These are phyloP conservation scores for Hydrozoanthus tunicans DNA, from an alignment of 64 coral and sea anemone species.

Conservation along the genomic window DNA sequence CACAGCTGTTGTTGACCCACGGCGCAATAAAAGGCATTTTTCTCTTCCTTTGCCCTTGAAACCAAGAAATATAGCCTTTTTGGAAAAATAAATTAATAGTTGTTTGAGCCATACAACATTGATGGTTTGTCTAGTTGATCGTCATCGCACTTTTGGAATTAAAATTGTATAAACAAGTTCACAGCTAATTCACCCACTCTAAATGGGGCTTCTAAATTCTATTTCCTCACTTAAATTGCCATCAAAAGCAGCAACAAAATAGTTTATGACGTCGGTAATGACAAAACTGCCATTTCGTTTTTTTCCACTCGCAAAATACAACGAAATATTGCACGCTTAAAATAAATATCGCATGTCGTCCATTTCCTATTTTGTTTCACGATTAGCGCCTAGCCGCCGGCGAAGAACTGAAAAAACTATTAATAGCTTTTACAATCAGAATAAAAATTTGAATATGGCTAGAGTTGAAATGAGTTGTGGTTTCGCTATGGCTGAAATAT, in stretches of 20 bases:
- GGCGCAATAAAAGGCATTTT: constrained; percentile 1
- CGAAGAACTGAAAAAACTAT: constrained; percentile 27
- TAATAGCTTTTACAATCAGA: constrained; percentile 56
- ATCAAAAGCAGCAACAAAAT: too few species aligned
- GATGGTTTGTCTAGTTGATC: background rate
- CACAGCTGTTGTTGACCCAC: background rate
- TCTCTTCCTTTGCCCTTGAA: background rate
- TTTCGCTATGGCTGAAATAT: constrained; percentile 28
- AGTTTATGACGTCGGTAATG: background rate
- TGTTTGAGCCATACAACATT: background rate
- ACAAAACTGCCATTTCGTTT: background rate
- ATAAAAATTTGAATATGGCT: constrained; percentile 48
- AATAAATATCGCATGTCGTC: constrained; percentile 50
- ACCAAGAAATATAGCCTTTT: background rate
- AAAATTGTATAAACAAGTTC: constrained; percentile 43
- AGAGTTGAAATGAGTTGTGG: background rate
- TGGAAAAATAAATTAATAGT: background rate
- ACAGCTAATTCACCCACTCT: constrained; percentile 30
- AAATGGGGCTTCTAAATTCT: constrained; percentile 25
- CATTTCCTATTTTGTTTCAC: constrained; percentile 67
- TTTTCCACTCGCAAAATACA: background rate
- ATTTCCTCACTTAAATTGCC: background rate
- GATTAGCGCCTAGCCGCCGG: constrained; percentile 53
- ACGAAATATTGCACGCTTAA: constrained; percentile 19
- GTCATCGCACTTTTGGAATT: constrained; percentile 29